Conservation (phyloP, 1,140 invertebrate genomes). For the Acromyrmex charruanus region DNA sequence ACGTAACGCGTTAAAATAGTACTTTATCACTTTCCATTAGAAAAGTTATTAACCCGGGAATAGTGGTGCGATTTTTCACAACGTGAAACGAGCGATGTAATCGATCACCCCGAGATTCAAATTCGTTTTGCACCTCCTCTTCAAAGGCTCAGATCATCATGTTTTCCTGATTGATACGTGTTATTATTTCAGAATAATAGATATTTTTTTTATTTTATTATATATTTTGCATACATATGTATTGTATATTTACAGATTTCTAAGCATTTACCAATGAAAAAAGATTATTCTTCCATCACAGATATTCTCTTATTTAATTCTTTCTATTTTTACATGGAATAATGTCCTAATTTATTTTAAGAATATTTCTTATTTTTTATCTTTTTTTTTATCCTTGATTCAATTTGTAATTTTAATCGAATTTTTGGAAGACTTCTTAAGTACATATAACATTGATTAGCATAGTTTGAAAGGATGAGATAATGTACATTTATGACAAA, state of each 20-base stretch:
- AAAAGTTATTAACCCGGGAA: constrained; percentile 55
- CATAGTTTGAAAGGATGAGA: background rate
- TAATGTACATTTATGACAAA: constrained; percentile 17
- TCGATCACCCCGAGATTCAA: constrained; percentile 50
- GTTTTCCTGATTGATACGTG: background rate
- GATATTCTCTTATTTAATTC: background rate
- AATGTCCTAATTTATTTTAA: background rate
- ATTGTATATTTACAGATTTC: background rate
- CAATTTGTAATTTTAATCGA: background rate
- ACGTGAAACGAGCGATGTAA: constrained; percentile 33
- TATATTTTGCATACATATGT: background rate
- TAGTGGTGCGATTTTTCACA: constrained; percentile 31
- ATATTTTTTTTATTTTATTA: constrained; percentile 8
- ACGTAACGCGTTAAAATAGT: constrained; percentile 53
- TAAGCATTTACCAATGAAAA: background rate
- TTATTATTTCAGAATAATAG: constrained; percentile 25
- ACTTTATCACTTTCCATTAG: constrained; percentile 62
- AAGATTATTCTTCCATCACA: background rate
- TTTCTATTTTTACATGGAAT: background rate
- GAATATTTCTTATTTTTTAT: background rate
- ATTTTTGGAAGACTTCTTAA: background rate
- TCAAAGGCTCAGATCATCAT: background rate
- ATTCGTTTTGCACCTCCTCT: constrained; percentile 23
- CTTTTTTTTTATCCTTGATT: background rate
- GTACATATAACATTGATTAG: background rate